Evolutionary conservation across 2,888 invertebrate species (phyloP).

Genomic region (Alitta virens): DNA sequence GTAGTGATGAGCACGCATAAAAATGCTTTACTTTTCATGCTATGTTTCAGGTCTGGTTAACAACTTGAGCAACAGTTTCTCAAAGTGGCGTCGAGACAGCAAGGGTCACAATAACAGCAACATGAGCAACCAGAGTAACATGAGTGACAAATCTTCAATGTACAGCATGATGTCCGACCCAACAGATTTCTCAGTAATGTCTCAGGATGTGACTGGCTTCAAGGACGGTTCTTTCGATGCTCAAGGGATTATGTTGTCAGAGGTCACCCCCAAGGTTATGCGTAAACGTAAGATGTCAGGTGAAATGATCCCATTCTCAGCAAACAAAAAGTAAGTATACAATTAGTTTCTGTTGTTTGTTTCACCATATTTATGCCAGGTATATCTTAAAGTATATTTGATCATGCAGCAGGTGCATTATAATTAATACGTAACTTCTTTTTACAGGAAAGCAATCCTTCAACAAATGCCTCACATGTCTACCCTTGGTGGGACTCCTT

Average conservation of each 20-base stretch:
- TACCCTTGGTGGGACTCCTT: constrained; percentile 31
- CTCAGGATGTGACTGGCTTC: neutral
- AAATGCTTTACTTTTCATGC: no score
- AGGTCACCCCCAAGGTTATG: constrained; percentile 42
- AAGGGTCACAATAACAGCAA: constrained; percentile 21
- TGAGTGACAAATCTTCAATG: constrained; percentile 20
- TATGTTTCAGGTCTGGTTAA: constrained; percentile 43
- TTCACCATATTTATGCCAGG: no score
- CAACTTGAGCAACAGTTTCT: constrained; percentile 47
- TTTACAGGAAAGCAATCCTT: constrained; percentile 48
- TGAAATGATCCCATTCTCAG: constrained; percentile 41
- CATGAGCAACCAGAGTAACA: constrained; percentile 15
- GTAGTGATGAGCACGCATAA: no score
- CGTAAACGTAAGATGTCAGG: constrained; percentile 39
- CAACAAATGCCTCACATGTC: constrained; percentile 45
- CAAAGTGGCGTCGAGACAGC: constrained; percentile 39
- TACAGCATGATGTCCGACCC: constrained; percentile 14
- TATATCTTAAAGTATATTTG: neutral
- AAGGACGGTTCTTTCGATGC: neutral
- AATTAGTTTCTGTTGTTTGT: neutral
- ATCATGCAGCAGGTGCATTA: neutral
- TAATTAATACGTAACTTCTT: neutral
- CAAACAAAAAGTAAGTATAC: constrained; percentile 44
- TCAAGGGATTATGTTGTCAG: constrained; percentile 5
- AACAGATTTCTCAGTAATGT: constrained; percentile 8